Evolutionary conservation across 2,797 vertebrate genomes (phyloP).

Genomic region (Mergus octosetaceus): DNA sequence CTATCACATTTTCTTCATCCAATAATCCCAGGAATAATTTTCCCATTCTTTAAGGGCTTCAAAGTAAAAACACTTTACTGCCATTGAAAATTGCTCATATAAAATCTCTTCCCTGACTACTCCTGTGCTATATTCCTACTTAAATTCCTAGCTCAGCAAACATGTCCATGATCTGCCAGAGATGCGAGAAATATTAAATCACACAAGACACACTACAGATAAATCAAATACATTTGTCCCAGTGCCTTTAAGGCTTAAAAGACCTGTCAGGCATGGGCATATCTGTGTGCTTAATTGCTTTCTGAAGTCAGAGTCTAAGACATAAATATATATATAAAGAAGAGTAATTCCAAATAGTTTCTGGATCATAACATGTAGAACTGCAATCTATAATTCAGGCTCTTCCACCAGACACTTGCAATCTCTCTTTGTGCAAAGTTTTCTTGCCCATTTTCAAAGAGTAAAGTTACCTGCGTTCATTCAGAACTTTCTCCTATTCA

Average conservation of each 20-base stretch:
- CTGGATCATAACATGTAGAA: neutral
- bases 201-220: neutral
- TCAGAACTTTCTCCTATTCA: neutral
- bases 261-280: neutral
- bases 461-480: fast-evolving
- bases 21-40: neutral
- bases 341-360: neutral
- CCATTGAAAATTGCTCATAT: neutral
- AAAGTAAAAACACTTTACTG: neutral
- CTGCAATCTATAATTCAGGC: neutral
- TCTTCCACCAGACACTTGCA: neutral
- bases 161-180: too few species aligned
- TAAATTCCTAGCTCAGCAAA: neutral
- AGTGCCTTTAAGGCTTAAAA: neutral
- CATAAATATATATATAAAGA: neutral
- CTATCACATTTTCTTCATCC: neutral
- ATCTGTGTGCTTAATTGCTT: neutral
- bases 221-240: neutral
- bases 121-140: neutral
- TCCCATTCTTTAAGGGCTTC: neutral
- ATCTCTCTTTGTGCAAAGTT: neutral
- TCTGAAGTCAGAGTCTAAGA: neutral
- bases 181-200: neutral
- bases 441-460: neutral
- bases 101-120: neutral